Base-by-base conservation (phyloP, 2,888 invertebrate genomes). In the Drosophila pegasa region DNA sequence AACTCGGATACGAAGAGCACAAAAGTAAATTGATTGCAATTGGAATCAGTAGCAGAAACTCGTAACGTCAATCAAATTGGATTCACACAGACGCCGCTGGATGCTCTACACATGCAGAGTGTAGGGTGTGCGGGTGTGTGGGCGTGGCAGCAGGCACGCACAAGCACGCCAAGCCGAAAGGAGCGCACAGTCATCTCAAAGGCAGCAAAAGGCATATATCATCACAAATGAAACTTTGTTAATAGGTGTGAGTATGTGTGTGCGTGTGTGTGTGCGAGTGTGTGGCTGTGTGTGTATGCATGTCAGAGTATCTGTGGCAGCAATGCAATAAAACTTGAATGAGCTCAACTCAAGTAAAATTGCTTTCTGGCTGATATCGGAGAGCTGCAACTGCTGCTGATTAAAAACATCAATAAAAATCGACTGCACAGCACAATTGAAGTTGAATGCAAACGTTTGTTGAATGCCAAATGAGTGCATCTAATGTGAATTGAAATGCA, bases 1-100 rank as follows among this genome's bases (percentile, higher is more conserved):
- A 85, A 85, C 88, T 84, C 75, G 86, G 79, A 87, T 83, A 74
- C 83, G 80, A 78, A 65, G 65, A 79, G 83, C 84, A 85, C 85
- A 85, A 85, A 85, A 85, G 85, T 88, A 85, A 85, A 85, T 85
- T 85, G 85, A 85, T 85, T 85, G 88, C 85, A 85, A 85, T 85
- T 85, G 85, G 88, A 83, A 85, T 85, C 88, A 85, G 85, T 84
- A 83, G 88, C 85, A 85, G 87, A 71, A 84, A 77, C 84, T 85
- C 88, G 85, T 87, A 88, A 88, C 88, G 85, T 88, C 85, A 85
- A 85, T 85, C 88, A 88, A 85, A 85, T 85, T 86, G 88, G 80
- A 88, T 85, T 85, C 85, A 83, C 87, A 84, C 65, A 71, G 76
- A 55, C 56, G 40, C 66, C 54, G 37, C 31, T 68, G 71, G 71